Evolutionary conservation across 2,888 invertebrate genomes (phyloP).

Genomic region (Aproaerema taeniolella): DNA sequence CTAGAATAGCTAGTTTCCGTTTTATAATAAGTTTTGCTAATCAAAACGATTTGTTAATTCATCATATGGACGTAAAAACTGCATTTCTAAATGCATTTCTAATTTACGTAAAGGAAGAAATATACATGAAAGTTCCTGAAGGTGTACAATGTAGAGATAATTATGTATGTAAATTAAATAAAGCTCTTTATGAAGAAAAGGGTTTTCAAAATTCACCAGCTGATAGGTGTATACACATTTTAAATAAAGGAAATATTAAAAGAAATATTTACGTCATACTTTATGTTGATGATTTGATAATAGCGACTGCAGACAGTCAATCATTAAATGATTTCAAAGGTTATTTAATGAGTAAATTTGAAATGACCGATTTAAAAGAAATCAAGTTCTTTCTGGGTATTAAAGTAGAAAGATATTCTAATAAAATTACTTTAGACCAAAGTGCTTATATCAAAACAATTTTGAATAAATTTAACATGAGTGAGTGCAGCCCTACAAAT

Average conservation of each 20-base stretch:
- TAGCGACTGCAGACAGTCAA: conserved; percentile 15
- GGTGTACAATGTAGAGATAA: conserved; percentile 17
- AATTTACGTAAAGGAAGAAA: conserved; percentile 22
- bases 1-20: conserved; percentile 25
- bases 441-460: too few relatives aligned
- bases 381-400: conserved; percentile 17
- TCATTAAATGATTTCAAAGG: conserved; percentile 7
- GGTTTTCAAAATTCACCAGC: conserved; percentile 22
- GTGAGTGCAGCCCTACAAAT: conserved; percentile 19
- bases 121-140: conserved; percentile 25
- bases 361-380: conserved; percentile 17
- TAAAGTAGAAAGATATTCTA: conserved; percentile 3
- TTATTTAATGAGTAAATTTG: too few relatives aligned
- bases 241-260: conserved; percentile 15
- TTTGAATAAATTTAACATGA: too few relatives aligned
- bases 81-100: conserved; percentile 25
- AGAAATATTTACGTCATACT: conserved; percentile 22
- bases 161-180: conserved; percentile 28
- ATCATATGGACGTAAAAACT: conserved; percentile 26
- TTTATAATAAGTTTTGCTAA: conserved; percentile 24
- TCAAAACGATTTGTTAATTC: conserved; percentile 21
- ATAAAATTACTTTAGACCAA: too few relatives aligned
- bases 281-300: conserved; percentile 22
- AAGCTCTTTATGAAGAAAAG: conserved; percentile 24
- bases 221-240: conserved; percentile 20